phyloP scores from a whole-genome alignment of 2,113 vertebrate genomes.

The Hippocampus zosterae region DNA sequence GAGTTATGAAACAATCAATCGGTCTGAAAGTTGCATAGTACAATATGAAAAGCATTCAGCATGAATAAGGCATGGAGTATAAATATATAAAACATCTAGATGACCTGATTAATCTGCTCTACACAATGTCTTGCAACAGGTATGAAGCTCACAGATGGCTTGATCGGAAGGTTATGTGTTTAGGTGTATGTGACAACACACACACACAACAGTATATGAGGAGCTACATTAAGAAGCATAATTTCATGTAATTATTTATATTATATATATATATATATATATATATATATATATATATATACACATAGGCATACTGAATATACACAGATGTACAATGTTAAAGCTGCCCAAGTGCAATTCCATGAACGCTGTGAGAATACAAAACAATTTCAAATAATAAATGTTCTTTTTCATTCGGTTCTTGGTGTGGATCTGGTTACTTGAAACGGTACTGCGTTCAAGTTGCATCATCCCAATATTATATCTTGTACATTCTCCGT shows the following conservation, averaged over 20 bases:
- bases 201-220: too few species aligned
- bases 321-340: neutral
- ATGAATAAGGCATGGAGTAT: slow-evolving; percentile 51
- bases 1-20: slow-evolving; percentile 19
- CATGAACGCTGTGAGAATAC: slow-evolving; percentile 3
- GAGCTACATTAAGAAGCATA: neutral
- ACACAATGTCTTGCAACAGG: slow-evolving; percentile 41
- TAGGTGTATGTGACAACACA: neutral
- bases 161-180: neutral
- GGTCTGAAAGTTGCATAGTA: slow-evolving; percentile 40
- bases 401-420: slow-evolving; percentile 3
- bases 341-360: neutral
- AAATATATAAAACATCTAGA: slow-evolving; percentile 44
- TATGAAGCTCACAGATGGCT: neutral
- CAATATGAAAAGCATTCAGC: slow-evolving; percentile 36
- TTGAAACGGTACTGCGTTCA: neutral
- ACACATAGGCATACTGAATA: neutral
- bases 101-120: slow-evolving; percentile 28
- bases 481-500: neutral
- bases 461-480: neutral
- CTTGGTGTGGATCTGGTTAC: neutral
- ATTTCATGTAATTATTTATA: too few species aligned
- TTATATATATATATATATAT: neutral
- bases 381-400: slow-evolving; percentile 10
- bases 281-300: neutral